Evolutionary conservation across 2,113 vertebrate genomes (phyloP), one percentile per base, ranked within the genome.

Genomic region (Electrona antarctica): DNA sequence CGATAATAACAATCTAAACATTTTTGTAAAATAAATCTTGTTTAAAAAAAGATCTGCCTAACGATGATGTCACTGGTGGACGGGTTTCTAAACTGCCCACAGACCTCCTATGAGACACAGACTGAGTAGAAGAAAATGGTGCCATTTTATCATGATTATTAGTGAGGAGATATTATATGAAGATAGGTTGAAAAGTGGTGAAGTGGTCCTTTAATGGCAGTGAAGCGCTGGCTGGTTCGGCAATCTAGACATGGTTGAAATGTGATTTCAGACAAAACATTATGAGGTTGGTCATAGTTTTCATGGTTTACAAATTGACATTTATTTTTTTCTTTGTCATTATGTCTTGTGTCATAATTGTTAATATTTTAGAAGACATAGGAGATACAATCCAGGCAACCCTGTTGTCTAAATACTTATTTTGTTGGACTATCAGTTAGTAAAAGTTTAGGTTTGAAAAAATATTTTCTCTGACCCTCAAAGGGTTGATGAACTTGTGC

Each of bases 391-490:
- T 73, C 21, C 13, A 50, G 50, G 10, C 28, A 69, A 66, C 21
- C 60, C 68, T n/a, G 60, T 62, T 68, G 28, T 79, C 59, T 61
- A 9, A 9, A 83, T 73, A 52, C 21, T 21, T 21, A 60, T 68
- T 87, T 85, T 75, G 73, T 87, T 56, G 51, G 78, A 80, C 83
- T 14, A 10, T 77, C 70, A n/a, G 15, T 46, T 67, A 71, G 45
- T 1, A 81, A 10, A 46, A 69, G 79, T 81, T 75, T 70, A 85
- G 62, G 67, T 87, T 87, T 69, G 74, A 64, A 76, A 21, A 72
- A 67, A 66, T 86, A 69, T 77, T 71, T 77, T 78, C n/a, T 76
- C 14, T 83, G 69, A 80, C 69, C 33, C 12, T 76, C 47, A 49
- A 51, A 61, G 64, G 57, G 71, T 80, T 33, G 58, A 2, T 59